Conservation (phyloP, 2,797 vertebrate species). For the Takifugu ocellatus region DNA sequence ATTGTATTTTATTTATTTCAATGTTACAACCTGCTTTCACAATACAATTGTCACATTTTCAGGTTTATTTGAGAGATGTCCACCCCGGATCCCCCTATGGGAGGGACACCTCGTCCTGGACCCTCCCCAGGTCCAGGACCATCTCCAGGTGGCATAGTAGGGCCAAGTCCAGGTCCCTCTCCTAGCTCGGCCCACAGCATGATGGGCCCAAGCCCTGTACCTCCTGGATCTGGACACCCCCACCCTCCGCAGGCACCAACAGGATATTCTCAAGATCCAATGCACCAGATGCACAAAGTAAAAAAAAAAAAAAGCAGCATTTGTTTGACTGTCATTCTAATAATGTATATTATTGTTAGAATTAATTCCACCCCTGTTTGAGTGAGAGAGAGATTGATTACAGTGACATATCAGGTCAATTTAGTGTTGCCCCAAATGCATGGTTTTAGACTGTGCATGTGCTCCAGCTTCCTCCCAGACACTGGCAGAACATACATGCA, state of each 20-base stretch:
- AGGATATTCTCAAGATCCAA: conserved; percentile 90
- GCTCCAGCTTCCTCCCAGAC: no score
- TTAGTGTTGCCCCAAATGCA: no score
- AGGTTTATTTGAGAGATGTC: conserved; percentile 81
- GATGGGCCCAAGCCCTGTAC: conserved; percentile 95
- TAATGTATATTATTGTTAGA: background rate
- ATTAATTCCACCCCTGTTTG: background rate
- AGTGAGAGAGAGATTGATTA: no score
- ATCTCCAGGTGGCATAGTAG: conserved; percentile 90
- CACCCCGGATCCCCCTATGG: conserved; percentile 90
- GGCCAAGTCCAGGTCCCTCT: conserved; percentile 89
- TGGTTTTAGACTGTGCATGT: no score
- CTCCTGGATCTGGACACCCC: conserved; percentile 84
- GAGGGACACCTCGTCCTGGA: conserved; percentile 89
- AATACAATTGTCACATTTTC: conserved; percentile 57
- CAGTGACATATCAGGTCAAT: no score
- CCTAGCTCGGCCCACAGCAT: conserved; percentile 92
- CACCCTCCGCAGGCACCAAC: conserved; percentile 86
- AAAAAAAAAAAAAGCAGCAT: conserved; percentile 17
- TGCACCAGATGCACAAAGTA: conserved; percentile 97
- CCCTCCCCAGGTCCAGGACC: conserved; percentile 89
- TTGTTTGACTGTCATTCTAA: background rate
- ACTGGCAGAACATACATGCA: no score
- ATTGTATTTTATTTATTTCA: background rate
- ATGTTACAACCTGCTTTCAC: conserved; percentile 2